Base-by-base conservation (phyloP, 2,113 vertebrate genomes). In the Sitta europaea region DNA sequence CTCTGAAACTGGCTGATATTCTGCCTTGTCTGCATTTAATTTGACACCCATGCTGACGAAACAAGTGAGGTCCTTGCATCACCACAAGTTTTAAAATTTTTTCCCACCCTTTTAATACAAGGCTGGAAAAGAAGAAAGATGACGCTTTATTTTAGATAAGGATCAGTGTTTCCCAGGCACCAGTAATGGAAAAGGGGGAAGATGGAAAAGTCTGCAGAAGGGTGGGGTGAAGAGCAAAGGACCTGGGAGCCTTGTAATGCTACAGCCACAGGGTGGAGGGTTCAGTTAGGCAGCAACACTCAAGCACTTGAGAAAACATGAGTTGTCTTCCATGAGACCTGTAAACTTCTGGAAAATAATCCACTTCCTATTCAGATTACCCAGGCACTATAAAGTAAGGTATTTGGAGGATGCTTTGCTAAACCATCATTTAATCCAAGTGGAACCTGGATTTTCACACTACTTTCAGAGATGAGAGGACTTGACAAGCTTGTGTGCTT, bases 81-180 rank as follows among this genome's bases (percentile, higher is more conserved):
- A 93, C 33, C 35, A 33, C 0, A 0, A 28, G 14, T 10, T 58
- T 74, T 22, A 59, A 82, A 82, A 2, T 31, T 57, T 70, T 48
- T 36, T 55, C 36, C 11, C 47, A 15, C 11, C 19, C 19, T 55
- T 74, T 66, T 83, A 79, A 76, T 8, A 35, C 2, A 38, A 45
- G 21, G 50, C 7, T 72, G 36, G 53, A 51, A 62, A 73, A 61
- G 38, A 61, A 66, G 14, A 51, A 62, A 47, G 18, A 43, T 42
- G n/a, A 55, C 0, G 0, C 5, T 59, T 72, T 28, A n/a, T 18
- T 70, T 80, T 63, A 67, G 63, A 23, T 36, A 51, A 63, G 3
- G 8, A 75, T 35, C n/a, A 29, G 10, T 9, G 12, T 11, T 82
- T 14, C 24, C 14, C 12, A 40, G 62, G 33, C 33, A 70, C 13